Evolutionary conservation across 2,113 vertebrate species (phyloP).

Genomic region (Anarhynchus alexandrinus): DNA sequence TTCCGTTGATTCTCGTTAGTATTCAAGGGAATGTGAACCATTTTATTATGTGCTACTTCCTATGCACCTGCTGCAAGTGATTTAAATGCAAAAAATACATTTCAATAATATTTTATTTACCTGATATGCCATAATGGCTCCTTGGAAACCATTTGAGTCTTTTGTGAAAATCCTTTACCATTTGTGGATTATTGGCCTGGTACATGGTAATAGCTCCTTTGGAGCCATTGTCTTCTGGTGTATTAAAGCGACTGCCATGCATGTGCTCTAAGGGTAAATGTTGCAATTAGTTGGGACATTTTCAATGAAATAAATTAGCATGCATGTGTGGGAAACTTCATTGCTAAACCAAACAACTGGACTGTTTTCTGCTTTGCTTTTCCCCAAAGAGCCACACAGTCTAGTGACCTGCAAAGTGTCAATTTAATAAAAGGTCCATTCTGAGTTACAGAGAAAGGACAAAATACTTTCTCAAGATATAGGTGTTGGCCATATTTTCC

Average conservation of each 20-base stretch:
- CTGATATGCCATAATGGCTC: neutral
- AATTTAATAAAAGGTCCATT: neutral
- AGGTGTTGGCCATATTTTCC: neutral
- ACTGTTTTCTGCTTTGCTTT: neutral
- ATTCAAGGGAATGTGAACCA: neutral
- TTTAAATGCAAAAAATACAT: conserved; percentile 39
- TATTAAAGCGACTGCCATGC: neutral
- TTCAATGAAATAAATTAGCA: neutral
- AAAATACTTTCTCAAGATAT: neutral
- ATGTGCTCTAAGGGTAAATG: neutral
- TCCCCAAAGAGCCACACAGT: neutral
- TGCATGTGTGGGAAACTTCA: neutral
- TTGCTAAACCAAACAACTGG: neutral
- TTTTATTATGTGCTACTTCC: conserved; percentile 9
- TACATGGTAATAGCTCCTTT: neutral
- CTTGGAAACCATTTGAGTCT: conserved; percentile 24
- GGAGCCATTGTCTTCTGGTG: neutral
- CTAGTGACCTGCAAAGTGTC: neutral
- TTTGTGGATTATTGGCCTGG: conserved; percentile 39
- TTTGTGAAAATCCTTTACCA: neutral
- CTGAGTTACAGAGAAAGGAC: neutral
- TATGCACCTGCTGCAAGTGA: conserved; percentile 1
- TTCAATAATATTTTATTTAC: conserved; percentile 52
- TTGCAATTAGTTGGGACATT: neutral
- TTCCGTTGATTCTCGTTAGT: neutral